Evolutionary conservation across 2,888 invertebrate genomes (phyloP), one percentile per base, ranked within the genome.

Genomic region (Eupithecia exiguata): DNA sequence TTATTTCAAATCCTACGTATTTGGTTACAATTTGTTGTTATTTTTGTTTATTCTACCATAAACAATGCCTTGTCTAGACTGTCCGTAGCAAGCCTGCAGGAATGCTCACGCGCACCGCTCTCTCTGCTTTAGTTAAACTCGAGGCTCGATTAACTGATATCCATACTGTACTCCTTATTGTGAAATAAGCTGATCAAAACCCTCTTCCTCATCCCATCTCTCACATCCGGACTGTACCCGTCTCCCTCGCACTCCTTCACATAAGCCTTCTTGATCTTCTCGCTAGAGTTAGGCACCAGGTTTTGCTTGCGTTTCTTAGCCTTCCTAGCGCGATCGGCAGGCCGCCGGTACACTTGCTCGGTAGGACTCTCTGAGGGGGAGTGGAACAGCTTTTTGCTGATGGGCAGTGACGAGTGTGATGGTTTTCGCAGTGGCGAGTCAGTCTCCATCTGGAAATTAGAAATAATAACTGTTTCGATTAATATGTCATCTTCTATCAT

Each of bases 351-450:
- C 77, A 82, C 73, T 69, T 72, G 75, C 70, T 84, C 80, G 72
- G 84, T 83, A 65, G 86, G 80, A 40, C 76, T 77, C 16, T 86
- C 86, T 5, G 84, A 53, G 12, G 92, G 92, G 4, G 92, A 92
- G 75, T 91, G 91, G 76, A 93, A 93, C 10, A 93, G 86, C 78
- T 91, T 93, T 82, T 92, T 93, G 72, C 84, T 89, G 79, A 93
- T 86, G 74, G 88, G 88, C 75, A 86, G 88, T 16, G 88, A 79
- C n/a, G 85, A 88, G 74, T 87, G 88, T 16, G 88, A 79, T n/a
- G 85, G 86, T 76, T 89, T 91, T 74, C 91, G 87, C 40, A 91
- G 79, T 58, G 92, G 92, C 0, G 93, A 93, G 69, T 89, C 89
- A 2, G 88, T 89, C 79, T 91, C 91, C 89, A 91, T 91, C 92